These are phyloP conservation scores for Tetranychus urticae DNA, from an alignment of 1,140 invertebrate species.

Conservation along the genomic window DNA sequence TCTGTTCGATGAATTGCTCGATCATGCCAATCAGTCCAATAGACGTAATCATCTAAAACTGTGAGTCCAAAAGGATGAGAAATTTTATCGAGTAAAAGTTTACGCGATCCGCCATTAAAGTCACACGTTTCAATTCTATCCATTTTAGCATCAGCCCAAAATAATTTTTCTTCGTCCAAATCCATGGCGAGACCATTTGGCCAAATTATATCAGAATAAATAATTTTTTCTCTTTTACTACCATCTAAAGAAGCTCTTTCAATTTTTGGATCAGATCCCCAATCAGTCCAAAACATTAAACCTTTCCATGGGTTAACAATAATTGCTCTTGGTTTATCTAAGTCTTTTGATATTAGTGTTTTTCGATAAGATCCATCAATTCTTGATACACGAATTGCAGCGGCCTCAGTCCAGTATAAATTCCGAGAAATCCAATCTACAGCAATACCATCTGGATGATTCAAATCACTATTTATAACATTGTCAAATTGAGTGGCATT, in stretches of 20 bases:
- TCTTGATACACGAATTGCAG: constrained; percentile 49
- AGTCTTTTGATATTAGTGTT: constrained; percentile 33
- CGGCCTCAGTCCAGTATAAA: constrained; percentile 54
- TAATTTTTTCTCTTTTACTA: constrained; percentile 37
- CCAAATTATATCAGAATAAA: constrained; percentile 70
- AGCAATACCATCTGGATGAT: constrained; percentile 54
- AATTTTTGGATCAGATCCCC: constrained; percentile 56
- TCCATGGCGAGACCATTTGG: constrained; percentile 90
- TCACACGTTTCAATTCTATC: constrained; percentile 79
- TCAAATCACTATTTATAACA: constrained; percentile 19
- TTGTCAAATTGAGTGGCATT: constrained; percentile 42
- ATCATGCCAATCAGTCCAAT: constrained; percentile 89
- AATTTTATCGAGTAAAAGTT: constrained; percentile 15
- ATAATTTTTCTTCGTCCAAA: constrained; percentile 48
- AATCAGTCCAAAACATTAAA: constrained; percentile 82
- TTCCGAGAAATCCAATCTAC: constrained; percentile 71
- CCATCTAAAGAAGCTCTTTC: constrained; percentile 71
- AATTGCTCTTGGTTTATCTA: constrained; percentile 59
- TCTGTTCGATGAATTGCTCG: constrained; percentile 73
- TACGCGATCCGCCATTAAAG: constrained; percentile 57
- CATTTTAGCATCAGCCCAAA: constrained; percentile 82
- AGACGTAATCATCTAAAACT: constrained; percentile 45
- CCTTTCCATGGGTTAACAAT: constrained; percentile 53
- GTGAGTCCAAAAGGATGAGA: constrained; percentile 73
- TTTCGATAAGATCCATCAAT: constrained; percentile 66